Conservation (phyloP, 2,113 vertebrate genomes). For the Istiophorus platypterus region DNA sequence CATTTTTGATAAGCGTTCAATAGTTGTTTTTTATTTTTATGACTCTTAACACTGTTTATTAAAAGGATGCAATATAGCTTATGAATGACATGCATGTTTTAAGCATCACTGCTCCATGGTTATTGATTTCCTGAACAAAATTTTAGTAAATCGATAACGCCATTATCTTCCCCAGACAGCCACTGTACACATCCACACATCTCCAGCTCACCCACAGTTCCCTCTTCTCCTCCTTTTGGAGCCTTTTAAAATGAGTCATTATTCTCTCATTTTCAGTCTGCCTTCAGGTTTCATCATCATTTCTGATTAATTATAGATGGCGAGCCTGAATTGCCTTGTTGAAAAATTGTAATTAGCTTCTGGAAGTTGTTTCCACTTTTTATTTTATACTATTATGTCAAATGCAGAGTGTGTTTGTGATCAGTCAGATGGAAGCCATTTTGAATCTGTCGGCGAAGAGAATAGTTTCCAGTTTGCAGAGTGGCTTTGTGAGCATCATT, state of each 20-base stretch:
- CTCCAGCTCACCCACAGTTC: conserved; percentile 17
- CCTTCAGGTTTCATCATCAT: conserved; percentile 45
- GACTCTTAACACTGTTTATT: conserved; percentile 2
- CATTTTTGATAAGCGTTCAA: not conserved
- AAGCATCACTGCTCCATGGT: not conserved
- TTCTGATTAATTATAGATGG: conserved; percentile 65
- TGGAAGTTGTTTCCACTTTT: conserved; percentile 12
- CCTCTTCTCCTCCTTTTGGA: conserved; percentile 11
- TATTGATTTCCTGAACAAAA: conserved; percentile 36
- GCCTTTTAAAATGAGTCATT: conserved; percentile 51
- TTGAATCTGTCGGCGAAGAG: not conserved
- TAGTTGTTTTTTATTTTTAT: not conserved
- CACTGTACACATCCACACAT: not conserved
- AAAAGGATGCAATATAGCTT: not conserved
- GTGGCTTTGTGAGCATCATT: conserved; percentile 9
- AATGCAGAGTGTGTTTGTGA: not conserved
- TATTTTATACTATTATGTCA: not conserved
- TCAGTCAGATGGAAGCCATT: conserved; percentile 3
- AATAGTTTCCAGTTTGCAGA: not conserved
- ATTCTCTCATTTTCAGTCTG: conserved; percentile 57
- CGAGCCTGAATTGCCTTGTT: conserved; percentile 39
- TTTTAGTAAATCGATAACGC: conserved; percentile 53
- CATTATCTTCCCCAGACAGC: conserved; percentile 30
- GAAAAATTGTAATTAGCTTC: conserved; percentile 55
- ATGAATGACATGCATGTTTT: not conserved